phyloP scores from a whole-genome alignment of 2,113 vertebrate species.

The Leptosomus discolor region DNA sequence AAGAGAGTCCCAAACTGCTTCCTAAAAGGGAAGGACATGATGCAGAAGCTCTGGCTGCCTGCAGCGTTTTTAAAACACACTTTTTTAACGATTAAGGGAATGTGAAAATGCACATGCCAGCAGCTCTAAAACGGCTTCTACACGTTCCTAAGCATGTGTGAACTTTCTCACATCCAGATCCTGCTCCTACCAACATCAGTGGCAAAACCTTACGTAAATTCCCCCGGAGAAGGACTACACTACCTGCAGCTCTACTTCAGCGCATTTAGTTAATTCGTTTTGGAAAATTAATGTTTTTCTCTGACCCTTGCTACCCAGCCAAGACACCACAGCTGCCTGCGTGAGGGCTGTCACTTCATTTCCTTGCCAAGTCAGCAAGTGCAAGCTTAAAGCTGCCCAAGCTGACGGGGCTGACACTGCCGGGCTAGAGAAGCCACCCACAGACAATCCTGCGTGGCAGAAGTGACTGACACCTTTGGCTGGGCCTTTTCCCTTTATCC shows the following conservation, averaged over 20 bases:
- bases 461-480: background rate
- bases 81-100: background rate
- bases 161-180: background rate
- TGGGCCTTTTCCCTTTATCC: background rate
- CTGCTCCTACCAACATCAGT: background rate
- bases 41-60: background rate
- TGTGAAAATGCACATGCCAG: background rate
- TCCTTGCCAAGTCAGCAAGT: background rate
- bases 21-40: background rate
- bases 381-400: background rate
- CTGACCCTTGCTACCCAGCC: background rate
- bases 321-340: background rate
- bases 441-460: background rate
- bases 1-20: background rate
- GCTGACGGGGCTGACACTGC: background rate
- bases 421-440: background rate
- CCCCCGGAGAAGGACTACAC: background rate
- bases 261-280: background rate
- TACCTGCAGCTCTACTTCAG: background rate
- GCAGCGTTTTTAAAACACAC: background rate
- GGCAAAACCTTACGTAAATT: background rate
- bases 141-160: background rate
- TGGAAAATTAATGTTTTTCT: background rate
- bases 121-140: background rate
- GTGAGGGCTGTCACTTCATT: background rate